These are phyloP conservation scores for Cryptomyrus ogoouensis DNA, from an alignment of 2,113 vertebrate genomes.

Conservation along the genomic window DNA sequence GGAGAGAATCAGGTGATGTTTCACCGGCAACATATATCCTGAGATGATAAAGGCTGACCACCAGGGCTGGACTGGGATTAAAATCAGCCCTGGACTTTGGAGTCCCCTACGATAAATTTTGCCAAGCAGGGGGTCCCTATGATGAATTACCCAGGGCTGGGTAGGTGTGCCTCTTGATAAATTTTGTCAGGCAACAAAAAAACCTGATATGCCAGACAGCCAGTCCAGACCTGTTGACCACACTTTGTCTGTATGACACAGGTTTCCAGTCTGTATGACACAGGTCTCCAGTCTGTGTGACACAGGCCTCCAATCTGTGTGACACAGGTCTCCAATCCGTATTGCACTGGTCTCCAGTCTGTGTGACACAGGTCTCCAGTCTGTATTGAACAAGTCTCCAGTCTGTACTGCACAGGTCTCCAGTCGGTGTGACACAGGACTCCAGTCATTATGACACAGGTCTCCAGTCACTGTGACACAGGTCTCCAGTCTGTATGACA, in stretches of 20 bases:
- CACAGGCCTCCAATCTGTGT: no score
- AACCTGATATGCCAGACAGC: background rate
- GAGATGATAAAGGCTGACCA: background rate
- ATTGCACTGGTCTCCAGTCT: no score
- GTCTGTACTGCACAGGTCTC: background rate
- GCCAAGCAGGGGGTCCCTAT: background rate
- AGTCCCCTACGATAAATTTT: background rate
- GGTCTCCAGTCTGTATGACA: no score
- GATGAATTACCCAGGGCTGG: background rate
- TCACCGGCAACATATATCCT: background rate
- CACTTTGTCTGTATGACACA: background rate
- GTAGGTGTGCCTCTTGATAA: background rate
- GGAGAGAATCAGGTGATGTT: slow-evolving; percentile 74
- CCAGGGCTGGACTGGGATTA: background rate
- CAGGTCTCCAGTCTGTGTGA: no score
- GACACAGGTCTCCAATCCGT: no score
- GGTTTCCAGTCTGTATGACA: no score
- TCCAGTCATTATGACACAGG: no score
- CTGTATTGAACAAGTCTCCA: background rate
- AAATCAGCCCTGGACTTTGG: background rate
- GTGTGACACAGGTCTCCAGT: no score
- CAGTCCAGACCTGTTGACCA: background rate
- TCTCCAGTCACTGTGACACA: no score
- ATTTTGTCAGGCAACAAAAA: background rate
- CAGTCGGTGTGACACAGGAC: no score